Base-by-base conservation (phyloP, 2,113 vertebrate genomes). In the Ceyx margarethae region DNA sequence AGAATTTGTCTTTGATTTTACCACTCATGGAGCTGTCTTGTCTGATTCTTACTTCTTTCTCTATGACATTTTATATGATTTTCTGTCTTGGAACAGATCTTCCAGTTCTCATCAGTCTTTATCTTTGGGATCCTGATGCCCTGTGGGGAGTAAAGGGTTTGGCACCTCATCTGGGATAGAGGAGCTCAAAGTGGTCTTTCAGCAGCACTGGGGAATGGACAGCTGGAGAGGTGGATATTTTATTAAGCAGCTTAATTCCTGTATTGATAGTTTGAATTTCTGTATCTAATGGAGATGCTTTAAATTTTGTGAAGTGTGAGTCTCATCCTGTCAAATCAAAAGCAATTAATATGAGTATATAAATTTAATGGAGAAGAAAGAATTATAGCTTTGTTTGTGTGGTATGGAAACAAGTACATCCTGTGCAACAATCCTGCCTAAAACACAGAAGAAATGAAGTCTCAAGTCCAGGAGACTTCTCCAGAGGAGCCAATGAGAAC, bases 231-330 rank as follows among this genome's bases (percentile, higher is more conserved):
- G 31, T 35, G 37, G 28, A 3, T 81, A n/a, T 74, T 87, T 90
- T 71, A 81, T 56, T 48, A 81, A 90, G 43, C 33, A 74, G 35
- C 35, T 78, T 60, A 71, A 81, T 61, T 86, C 73, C 57, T 64
- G 5, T 50, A 64, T 72, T 75, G 74, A 71, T 75, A 53, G 61
- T 77, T 78, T 48, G 53, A 80, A 68, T 84, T 91, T 81, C 77
- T 93, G n/a, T 35, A 53, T 21, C 45, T 68, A 88, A 31, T 5
- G 28, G 40, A 88, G 40, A 75, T 9, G 80, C 35, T 45, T 95
- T 84, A 95, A 91, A 94, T 93, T 94, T 90, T 91, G 72, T 86
- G 68, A 93, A 57, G 57, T 85, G 76, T 75, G 61, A 84, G 85
- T 71, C 85, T 90, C 90, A 95, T 64, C 68, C 61, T 73, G 69